A percentile compares a stretch with the other conserved stretches of the same genome.
These are phyloP conservation scores for Passer domesticus DNA, from an alignment of 2,113 vertebrate species.

Conservation along the genomic window DNA sequence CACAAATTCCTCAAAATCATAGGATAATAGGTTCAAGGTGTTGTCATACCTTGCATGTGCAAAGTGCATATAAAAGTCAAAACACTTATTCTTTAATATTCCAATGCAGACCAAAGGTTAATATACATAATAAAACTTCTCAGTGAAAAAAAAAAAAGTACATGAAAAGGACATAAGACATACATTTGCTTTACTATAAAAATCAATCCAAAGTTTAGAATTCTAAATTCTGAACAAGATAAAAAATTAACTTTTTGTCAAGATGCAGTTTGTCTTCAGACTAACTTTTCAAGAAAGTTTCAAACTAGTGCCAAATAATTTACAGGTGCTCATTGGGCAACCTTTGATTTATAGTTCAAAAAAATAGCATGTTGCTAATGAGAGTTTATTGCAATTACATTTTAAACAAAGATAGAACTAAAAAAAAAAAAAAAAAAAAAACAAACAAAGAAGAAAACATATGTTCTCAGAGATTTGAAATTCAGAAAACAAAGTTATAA, in stretches of 20 bases:
- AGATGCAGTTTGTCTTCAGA: background rate
- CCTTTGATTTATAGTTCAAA: background rate
- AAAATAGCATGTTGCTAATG: background rate
- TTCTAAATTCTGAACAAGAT: background rate
- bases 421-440: background rate
- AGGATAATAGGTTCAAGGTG: background rate
- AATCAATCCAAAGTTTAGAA: background rate
- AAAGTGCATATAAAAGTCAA: background rate
- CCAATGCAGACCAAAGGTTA: background rate
- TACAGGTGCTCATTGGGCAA: background rate
- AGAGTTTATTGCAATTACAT: background rate
- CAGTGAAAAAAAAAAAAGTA: background rate
- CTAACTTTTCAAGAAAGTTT: background rate
- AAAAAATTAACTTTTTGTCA: accelerated
- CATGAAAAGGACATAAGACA: background rate
- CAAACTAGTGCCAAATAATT: background rate
- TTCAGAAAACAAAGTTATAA: background rate
- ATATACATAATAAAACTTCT: background rate
- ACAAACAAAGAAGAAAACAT: background rate
- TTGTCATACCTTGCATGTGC: background rate
- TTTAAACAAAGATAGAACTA: background rate
- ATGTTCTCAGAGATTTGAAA: background rate
- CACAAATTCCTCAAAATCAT: accelerated
- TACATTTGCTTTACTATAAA: background rate
- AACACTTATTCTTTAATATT: background rate